A percentile compares a stretch with the other conserved stretches of the same genome.
Conservation (phyloP, 2,113 vertebrate genomes). For the Falco punctatus region DNA sequence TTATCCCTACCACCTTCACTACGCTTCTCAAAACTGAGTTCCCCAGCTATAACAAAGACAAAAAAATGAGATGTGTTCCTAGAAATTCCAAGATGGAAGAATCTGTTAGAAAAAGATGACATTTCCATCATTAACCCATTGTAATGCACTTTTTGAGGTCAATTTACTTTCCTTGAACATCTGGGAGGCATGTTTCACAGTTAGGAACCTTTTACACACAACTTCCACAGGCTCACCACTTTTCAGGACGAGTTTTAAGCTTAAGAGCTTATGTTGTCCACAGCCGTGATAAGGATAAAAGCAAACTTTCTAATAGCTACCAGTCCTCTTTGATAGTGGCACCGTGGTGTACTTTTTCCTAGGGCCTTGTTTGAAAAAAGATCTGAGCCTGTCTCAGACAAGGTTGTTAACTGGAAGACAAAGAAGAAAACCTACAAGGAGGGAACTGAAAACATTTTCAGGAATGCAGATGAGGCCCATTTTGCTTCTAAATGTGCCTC, state of each 20-base stretch:
- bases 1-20: neutral
- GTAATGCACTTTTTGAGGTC: neutral
- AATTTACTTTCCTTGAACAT: neutral
- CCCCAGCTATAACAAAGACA: neutral
- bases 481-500: neutral
- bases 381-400: neutral
- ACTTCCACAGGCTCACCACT: neutral
- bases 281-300: neutral
- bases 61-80: neutral
- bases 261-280: neutral
- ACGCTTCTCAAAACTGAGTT: neutral
- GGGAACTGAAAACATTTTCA: neutral
- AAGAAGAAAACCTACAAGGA: neutral
- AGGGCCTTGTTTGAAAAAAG: neutral
- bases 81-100: neutral
- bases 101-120: neutral
- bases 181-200: neutral
- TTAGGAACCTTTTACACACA: neutral
- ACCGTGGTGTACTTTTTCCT: neutral
- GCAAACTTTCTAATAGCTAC: neutral
- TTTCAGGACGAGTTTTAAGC: neutral
- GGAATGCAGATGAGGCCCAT: neutral
- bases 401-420: neutral
- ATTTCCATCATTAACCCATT: neutral
- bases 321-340: neutral